These are phyloP conservation scores for Trichopria drosophilae DNA, from an alignment of 2,888 invertebrate genomes.

Conservation along the genomic window DNA sequence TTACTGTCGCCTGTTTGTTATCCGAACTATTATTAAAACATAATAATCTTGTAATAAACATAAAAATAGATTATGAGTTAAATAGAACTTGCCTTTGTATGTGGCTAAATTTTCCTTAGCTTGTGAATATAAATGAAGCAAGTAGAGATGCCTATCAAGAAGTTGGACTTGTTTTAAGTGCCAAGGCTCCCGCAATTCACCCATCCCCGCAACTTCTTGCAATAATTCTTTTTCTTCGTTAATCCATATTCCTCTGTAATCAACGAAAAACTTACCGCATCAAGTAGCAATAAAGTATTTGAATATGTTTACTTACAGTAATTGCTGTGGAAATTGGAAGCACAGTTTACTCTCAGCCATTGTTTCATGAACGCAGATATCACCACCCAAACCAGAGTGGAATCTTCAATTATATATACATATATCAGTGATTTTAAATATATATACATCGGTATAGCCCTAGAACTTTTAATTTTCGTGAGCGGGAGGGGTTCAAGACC, in stretches of 20 bases:
- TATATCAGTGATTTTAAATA: conserved; percentile 6
- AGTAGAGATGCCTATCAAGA: conserved; percentile 79
- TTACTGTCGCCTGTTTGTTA: too few relatives aligned
- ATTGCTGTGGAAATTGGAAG: conserved; percentile 82
- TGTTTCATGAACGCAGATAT: conserved; percentile 90
- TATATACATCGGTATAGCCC: too few relatives aligned
- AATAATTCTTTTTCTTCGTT: conserved; percentile 86
- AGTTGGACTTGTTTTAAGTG: conserved; percentile 79
- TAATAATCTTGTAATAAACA: too few relatives aligned
- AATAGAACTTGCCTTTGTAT: conserved; percentile 63
- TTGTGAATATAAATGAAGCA: conserved; percentile 83
- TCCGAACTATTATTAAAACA: too few relatives aligned
- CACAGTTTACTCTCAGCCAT: conserved; percentile 89
- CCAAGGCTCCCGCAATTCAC: conserved; percentile 84
- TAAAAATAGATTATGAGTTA: not conserved
- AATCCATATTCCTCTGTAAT: conserved; percentile 81
- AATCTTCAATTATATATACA: conserved; percentile 67
- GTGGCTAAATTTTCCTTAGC: conserved; percentile 77
- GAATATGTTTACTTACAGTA: conserved; percentile 69
- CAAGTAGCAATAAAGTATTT: conserved; percentile 12
- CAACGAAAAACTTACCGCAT: not conserved
- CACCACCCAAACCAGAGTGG: conserved; percentile 88
- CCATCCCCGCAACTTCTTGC: conserved; percentile 86
- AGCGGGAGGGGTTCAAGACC: too few relatives aligned
- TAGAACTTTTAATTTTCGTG: too few relatives aligned